A percentile compares a stretch with the other conserved stretches of the same genome.
Conservation (phyloP, 2,888 invertebrate genomes). For the Drosophila kambysellisi region DNA sequence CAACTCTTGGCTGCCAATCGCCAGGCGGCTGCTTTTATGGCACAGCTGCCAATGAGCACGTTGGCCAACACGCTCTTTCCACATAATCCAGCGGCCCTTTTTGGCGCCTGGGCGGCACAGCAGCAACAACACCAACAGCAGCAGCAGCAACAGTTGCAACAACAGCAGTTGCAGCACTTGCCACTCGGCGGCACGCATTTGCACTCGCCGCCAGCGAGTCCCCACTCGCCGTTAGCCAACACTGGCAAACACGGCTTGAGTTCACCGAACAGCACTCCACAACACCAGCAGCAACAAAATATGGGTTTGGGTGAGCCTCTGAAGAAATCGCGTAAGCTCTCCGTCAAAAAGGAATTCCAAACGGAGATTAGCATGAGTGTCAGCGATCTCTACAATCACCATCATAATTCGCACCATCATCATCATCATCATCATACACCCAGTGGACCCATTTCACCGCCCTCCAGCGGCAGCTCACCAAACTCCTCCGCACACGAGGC, state of each 20-base stretch:
- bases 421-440: constrained; percentile 57
- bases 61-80: constrained; percentile 84
- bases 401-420: background rate
- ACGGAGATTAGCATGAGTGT: constrained; percentile 83
- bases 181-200: constrained; percentile 69
- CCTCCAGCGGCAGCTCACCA: constrained; percentile 87
- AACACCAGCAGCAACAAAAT: constrained; percentile 40
- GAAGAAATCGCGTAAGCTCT: constrained; percentile 82
- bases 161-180: constrained; percentile 56
- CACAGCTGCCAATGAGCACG: constrained; percentile 84
- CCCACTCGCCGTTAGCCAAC: constrained; percentile 79
- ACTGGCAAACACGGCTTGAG: constrained; percentile 66
- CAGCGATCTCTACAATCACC: constrained; percentile 70
- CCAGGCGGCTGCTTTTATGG: constrained; percentile 85
- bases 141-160: constrained; percentile 62
- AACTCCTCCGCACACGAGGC: constrained; percentile 82
- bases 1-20: constrained; percentile 83
- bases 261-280: constrained; percentile 74
- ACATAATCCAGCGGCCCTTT: constrained; percentile 84
- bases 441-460: constrained; percentile 86
- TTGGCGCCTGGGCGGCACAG: constrained; percentile 82
- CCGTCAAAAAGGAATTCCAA: constrained; percentile 83
- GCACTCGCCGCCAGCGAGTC: constrained; percentile 84
- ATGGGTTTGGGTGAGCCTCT: constrained; percentile 64
- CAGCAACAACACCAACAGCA: constrained; percentile 64